These are phyloP conservation scores for Allobates femoralis DNA, from an alignment of 2,797 vertebrate genomes.

Conservation along the genomic window DNA sequence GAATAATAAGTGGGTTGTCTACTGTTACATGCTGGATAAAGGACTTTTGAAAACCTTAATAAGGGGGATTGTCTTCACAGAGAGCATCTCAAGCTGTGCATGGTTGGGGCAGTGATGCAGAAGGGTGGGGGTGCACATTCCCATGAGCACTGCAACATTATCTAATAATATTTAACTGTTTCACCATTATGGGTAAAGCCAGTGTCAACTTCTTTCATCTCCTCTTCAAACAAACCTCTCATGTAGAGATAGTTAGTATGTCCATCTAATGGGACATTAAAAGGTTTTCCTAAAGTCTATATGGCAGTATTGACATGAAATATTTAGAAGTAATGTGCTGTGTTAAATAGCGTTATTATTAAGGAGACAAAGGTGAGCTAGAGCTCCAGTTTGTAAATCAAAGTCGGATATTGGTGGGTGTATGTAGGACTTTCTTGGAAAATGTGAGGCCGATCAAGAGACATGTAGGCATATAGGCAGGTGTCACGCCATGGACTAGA, in stretches of 20 bases:
- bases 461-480: neutral
- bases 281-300: slow-evolving; percentile 20
- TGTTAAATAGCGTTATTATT: neutral
- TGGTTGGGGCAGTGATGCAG: neutral
- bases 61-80: slow-evolving; percentile 34
- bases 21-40: slow-evolving; percentile 28
- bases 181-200: neutral
- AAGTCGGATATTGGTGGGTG: neutral
- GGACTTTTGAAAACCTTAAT: slow-evolving; percentile 42
- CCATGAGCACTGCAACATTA: neutral
- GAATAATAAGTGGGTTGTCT: slow-evolving; percentile 54
- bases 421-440: neutral
- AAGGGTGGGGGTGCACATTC: slow-evolving; percentile 21
- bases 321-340: slow-evolving; percentile 11
- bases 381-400: neutral
- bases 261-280: slow-evolving; percentile 12
- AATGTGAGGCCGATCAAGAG: too few species aligned
- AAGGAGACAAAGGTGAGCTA: neutral
- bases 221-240: neutral
- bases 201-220: neutral
- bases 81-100: slow-evolving; percentile 28
- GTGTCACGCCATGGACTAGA: too few species aligned
- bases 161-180: slow-evolving; percentile 17
- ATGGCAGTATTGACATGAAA: neutral
- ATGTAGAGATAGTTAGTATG: slow-evolving; percentile 27